Base-by-base conservation (phyloP, 2,797 vertebrate species). In the Trematomus bernacchii region DNA sequence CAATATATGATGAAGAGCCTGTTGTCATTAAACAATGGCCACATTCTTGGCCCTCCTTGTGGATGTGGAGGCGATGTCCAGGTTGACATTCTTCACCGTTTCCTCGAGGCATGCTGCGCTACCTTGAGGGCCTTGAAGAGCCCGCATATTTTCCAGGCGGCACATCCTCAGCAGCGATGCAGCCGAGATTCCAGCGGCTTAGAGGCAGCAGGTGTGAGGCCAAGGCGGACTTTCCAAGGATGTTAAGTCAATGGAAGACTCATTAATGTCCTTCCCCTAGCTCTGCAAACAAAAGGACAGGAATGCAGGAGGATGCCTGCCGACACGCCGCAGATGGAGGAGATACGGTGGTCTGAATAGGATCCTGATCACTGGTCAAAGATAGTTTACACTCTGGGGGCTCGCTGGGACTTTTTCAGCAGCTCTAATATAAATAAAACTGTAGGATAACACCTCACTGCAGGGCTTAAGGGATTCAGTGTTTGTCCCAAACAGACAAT, bases 231-330 rank as follows among this genome's bases (percentile, higher is more conserved):
- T 95, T 95, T 95, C 93, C 93, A 93, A 94, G 95, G 95, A 95
- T 94, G 95, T 95, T 66, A 93, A 93, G 88, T 94, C 84, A 93
- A 93, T 86, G 91, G 92, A 92, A 86, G 91, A 92, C 85, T 85
- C 88, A 62, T 92, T 94, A 90, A 92, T 91, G 93, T 89, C 89
- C 88, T 94, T 94, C 91, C 95, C 88, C 79, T 88, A 61, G 75
- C 85, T 87, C 89, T 63, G 77, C 89, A 95, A 95, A 96, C 95
- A 96, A 96, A 95, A 81, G 93, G 76, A 81, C 59, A 80, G 95
- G 95, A 96, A 96, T 96, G 92, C 84, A 85, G 82, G 90, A 94
- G 93, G 93, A 96, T 94, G 95, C 92, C 86, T 89, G 87, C 76
- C 71, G 79, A 87, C 89, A 93, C 75, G 89, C 87, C 54, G 50